Percentiles rank a stretch among this genome's conserved stretches.
These are phyloP conservation scores for Bombus confusus DNA, from an alignment of 1,140 invertebrate species.

Conservation along the genomic window DNA sequence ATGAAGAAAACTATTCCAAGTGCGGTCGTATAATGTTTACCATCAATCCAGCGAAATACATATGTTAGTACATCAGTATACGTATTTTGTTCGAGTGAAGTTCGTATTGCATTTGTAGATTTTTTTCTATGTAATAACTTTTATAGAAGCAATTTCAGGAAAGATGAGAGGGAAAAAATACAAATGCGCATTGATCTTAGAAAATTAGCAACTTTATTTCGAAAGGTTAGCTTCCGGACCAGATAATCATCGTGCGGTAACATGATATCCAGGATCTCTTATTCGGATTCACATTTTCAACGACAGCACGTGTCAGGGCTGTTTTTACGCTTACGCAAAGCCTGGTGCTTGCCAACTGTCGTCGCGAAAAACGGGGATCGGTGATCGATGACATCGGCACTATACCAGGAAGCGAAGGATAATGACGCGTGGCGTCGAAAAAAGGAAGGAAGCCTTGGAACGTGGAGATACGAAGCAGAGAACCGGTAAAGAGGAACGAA, in stretches of 20 bases:
- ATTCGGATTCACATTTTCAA: conserved; percentile 29
- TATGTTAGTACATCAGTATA: no score
- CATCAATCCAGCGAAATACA: neutral
- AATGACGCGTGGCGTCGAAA: conserved; percentile 24
- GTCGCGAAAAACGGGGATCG: conserved; percentile 53
- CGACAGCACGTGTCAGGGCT: conserved; percentile 2
- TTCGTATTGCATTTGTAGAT: neutral
- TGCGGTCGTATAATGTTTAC: neutral
- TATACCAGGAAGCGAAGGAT: conserved; percentile 40
- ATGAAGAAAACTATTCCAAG: conserved; percentile 1
- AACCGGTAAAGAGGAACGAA: neutral
- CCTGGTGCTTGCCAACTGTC: conserved; percentile 66
- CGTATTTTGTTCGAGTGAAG: neutral
- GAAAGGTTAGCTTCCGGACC: neutral
- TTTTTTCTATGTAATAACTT: no score
- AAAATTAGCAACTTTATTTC: neutral
- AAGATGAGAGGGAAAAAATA: neutral
- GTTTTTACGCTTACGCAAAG: conserved; percentile 34
- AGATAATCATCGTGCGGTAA: neutral
- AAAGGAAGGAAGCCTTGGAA: conserved; percentile 32
- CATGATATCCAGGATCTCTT: conserved; percentile 9
- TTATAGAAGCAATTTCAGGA: neutral
- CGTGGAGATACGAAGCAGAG: neutral
- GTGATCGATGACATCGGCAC: conserved; percentile 35
- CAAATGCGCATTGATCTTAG: neutral